Evolutionary conservation across 2,797 vertebrate genomes (phyloP).

Genomic region (Benthosema pterotum): DNA sequence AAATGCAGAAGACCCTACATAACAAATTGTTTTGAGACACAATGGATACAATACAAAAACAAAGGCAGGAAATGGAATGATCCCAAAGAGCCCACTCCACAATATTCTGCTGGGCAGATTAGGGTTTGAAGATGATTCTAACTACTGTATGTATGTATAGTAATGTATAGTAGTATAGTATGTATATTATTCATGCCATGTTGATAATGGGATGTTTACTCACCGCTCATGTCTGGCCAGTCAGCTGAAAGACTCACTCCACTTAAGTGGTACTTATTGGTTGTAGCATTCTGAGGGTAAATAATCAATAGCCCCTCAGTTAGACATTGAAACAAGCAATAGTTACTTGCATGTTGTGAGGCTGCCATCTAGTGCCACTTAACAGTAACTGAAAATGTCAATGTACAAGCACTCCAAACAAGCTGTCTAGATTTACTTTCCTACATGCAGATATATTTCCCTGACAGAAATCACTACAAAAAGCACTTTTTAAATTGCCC

Average conservation of each 20-base stretch:
- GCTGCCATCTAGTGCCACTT: constrained; percentile 56
- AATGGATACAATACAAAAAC: too few species aligned
- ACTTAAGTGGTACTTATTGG: constrained; percentile 77
- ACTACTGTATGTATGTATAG: too few species aligned
- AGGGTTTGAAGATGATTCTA: too few species aligned
- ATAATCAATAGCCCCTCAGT: constrained; percentile 10
- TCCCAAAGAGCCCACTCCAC: too few species aligned
- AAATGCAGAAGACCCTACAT: not conserved
- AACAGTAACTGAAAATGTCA: not conserved
- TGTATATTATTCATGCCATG: not conserved
- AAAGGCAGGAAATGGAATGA: not conserved
- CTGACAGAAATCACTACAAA: too few species aligned
- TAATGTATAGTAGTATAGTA: too few species aligned
- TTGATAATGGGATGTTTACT: constrained; percentile 30
- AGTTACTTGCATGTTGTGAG: not conserved
- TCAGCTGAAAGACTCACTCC: constrained; percentile 61
- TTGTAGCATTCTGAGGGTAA: constrained; percentile 73
- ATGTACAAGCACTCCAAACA: not conserved
- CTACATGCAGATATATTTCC: too few species aligned
- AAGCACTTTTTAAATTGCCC: too few species aligned
- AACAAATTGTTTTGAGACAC: not conserved
- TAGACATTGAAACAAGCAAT: not conserved
- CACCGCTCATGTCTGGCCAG: constrained; percentile 74
- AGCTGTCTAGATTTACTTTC: too few species aligned
- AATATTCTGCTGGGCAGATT: too few species aligned